A percentile compares a stretch with the other conserved stretches of the same genome.
Conservation (phyloP, 2,888 invertebrate species). For the Heteropelma amictum region DNA sequence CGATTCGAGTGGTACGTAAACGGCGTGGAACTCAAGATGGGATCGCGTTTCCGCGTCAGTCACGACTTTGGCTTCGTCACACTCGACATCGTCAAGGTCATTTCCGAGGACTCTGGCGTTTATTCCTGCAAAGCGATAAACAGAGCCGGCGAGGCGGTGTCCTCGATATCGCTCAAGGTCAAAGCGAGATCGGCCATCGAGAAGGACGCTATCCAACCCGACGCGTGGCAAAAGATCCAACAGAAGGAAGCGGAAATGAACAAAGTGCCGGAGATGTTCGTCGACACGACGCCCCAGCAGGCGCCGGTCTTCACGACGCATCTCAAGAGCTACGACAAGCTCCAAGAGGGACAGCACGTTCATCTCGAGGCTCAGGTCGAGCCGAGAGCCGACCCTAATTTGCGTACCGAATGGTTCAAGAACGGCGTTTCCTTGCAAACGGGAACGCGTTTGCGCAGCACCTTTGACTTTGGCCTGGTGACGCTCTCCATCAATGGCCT, state of each 20-base stretch:
- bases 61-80: slow-evolving; percentile 97
- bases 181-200: slow-evolving; percentile 89
- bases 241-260: slow-evolving; percentile 95
- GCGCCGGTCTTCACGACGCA: slow-evolving; percentile 98
- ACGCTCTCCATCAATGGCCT: slow-evolving; percentile 93
- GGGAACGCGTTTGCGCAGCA: slow-evolving; percentile 93
- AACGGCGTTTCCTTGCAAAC: slow-evolving; percentile 92
- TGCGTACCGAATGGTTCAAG: slow-evolving; percentile 94
- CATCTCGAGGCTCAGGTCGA: slow-evolving; percentile 94
- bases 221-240: slow-evolving; percentile 95
- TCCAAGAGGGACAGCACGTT: slow-evolving; percentile 92
- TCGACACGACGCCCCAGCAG: slow-evolving; percentile 91
- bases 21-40: slow-evolving; percentile 94
- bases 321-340: slow-evolving; percentile 89
- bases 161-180: slow-evolving; percentile 93
- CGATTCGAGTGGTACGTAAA: slow-evolving; percentile 98
- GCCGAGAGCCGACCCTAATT: slow-evolving; percentile 92
- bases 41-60: slow-evolving; percentile 94
- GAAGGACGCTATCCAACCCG: slow-evolving; percentile 92
- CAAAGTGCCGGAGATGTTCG: slow-evolving; percentile 92
- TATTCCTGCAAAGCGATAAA: slow-evolving; percentile 97
- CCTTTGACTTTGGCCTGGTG: slow-evolving; percentile 98
- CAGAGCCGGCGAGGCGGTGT: slow-evolving; percentile 95
- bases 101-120: slow-evolving; percentile 93
- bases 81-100: slow-evolving; percentile 92